Evolutionary conservation across 2,797 vertebrate genomes (phyloP), one percentile per base, ranked within the genome.

Genomic region (Darevskia mixta): DNA sequence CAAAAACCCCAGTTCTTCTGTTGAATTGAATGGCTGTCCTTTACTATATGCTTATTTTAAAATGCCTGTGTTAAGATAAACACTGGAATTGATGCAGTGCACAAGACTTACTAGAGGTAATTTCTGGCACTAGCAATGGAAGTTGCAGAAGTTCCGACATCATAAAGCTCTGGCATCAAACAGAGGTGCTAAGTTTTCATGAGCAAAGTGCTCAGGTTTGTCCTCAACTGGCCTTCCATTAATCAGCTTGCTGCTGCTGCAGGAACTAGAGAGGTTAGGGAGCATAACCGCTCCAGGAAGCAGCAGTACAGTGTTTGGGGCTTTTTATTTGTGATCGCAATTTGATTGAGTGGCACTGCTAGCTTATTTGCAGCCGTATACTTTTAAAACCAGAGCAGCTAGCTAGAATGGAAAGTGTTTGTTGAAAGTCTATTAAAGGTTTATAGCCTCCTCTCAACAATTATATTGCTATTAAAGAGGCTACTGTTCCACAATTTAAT

Each of bases 371-470:
- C 27, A 29, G 83, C 2, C 4, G 73, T 20, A 45, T 55, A 25
- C 43, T 8, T 78, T 91, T 88, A 86, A 89, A 29, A 35, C 72
- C 45, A 90, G 88, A 77, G 18, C 61, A 91, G 94, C 83, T 38
- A 5, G 90, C 35, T 64, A 88, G 86, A 92, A 72, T 90, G 71
- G 91, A 76, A 75, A 88, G 91, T 91, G 87, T 86, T n/a, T 85
- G 89, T 82, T 84, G 84, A 86, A 92, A 95, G 95, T 95, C 93
- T 85, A 89, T 96, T 96, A 93, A 95, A 92, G 93, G 91, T 94
- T 93, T 95, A 93, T 86, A 58, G 84, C 91, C 91, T 95, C 82
- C 93, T 94, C 90, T 94, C 90, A 90, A 92, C 92, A 95, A 95
- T 95, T 95, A 93, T 84, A 79, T 91, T 91, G 91, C 94, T 94